phyloP scores from a whole-genome alignment of 1,140 invertebrate species.

The Lepidotrigona ventralis region DNA sequence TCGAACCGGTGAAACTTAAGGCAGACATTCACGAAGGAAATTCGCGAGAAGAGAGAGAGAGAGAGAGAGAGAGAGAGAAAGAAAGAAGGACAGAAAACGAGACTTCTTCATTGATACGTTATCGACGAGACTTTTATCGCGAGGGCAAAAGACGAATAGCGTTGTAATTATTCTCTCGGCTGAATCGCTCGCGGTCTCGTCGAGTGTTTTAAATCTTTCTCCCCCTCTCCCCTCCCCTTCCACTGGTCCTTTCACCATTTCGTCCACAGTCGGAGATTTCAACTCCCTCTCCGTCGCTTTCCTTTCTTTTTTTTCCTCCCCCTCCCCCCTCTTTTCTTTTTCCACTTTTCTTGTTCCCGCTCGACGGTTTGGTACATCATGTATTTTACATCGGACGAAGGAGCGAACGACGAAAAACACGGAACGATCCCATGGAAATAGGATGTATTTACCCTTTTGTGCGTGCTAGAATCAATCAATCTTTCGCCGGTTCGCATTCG shows the following conservation, averaged over 20 bases:
- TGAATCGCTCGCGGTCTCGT: not conserved
- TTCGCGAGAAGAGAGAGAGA: too few relatives aligned
- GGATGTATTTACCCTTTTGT: conserved; percentile 37
- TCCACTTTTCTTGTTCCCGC: not conserved
- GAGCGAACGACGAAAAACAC: conserved; percentile 9
- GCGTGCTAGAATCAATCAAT: conserved; percentile 33
- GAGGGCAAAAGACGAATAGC: not conserved
- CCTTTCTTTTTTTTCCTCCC: not conserved
- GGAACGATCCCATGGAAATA: conserved; percentile 35
- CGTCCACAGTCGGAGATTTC: too few relatives aligned
- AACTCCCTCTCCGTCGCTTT: not conserved
- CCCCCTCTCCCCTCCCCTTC: not conserved
- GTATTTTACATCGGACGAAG: not conserved
- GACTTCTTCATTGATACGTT: not conserved
- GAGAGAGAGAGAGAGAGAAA: too few relatives aligned
- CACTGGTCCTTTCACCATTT: not conserved
- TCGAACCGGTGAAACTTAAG: not conserved
- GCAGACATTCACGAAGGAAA: not conserved
- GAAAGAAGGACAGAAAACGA: not conserved
- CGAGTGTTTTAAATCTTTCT: conserved; percentile 16
- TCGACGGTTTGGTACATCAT: not conserved
- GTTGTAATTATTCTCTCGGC: conserved; percentile 25
- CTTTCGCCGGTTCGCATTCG: not conserved
- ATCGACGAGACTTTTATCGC: conserved; percentile 21
- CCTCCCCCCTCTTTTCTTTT: not conserved